Evolutionary conservation across 2,888 invertebrate genomes (phyloP).

Genomic region (Crossocerus cetratus): DNA sequence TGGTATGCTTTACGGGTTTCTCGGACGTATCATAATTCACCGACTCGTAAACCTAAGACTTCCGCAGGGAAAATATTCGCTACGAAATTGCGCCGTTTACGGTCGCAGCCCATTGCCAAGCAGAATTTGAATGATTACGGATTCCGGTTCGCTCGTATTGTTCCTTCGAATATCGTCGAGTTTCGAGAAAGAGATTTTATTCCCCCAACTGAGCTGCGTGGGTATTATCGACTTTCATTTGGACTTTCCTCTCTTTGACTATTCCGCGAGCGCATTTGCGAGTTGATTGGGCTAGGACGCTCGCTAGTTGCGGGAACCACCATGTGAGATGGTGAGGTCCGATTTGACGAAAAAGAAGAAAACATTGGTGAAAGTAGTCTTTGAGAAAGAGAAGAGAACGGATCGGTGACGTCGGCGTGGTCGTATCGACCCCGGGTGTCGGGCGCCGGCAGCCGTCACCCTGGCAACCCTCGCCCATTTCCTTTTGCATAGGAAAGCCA

Average conservation of each 20-base stretch:
- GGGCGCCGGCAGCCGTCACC: conserved; percentile 64
- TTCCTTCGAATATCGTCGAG: too few species aligned
- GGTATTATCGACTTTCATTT: too few species aligned
- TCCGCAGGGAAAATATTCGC: conserved; percentile 33
- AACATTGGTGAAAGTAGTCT: not conserved
- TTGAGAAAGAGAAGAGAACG: conserved; percentile 35
- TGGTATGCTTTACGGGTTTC: conserved; percentile 46
- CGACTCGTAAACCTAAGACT: conserved; percentile 10
- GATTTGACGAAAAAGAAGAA: conserved; percentile 24
- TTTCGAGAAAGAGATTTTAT: too few species aligned
- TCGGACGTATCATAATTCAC: conserved; percentile 35
- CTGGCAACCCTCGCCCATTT: conserved; percentile 68
- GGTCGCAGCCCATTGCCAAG: conserved; percentile 43
- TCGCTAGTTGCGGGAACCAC: too few species aligned
- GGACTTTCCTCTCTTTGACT: too few species aligned
- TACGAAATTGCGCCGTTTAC: conserved; percentile 33
- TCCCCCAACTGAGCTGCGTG: too few species aligned
- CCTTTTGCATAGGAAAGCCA: conserved; percentile 55
- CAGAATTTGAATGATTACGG: conserved; percentile 1
- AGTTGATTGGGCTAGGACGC: too few species aligned
- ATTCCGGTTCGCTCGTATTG: not conserved
- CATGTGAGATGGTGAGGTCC: not conserved
- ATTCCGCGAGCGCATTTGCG: too few species aligned
- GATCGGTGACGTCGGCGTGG: conserved; percentile 56
- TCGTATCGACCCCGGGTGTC: conserved; percentile 70